Evolutionary conservation across 64 coral and sea anemone genomes (phyloP).

Genomic region (Acropora yongei): DNA sequence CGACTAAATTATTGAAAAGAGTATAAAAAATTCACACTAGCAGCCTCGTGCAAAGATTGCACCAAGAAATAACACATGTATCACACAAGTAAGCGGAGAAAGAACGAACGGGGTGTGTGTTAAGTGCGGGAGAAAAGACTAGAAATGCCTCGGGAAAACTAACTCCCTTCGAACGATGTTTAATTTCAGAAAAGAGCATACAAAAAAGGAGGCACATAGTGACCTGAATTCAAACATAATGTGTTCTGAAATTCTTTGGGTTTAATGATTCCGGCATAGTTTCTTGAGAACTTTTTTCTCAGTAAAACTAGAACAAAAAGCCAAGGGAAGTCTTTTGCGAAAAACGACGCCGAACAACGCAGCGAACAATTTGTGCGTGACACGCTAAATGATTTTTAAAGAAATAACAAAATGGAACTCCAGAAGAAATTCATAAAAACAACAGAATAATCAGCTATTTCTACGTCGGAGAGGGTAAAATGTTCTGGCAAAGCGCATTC

Average conservation of each 20-base stretch:
- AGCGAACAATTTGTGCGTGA: slow-evolving; percentile 18
- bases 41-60: not conserved
- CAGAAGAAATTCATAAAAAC: slow-evolving; percentile 15
- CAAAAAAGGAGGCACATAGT: not conserved
- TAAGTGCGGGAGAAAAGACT: not conserved
- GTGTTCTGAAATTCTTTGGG: not conserved
- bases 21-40: slow-evolving; percentile 24
- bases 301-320: not conserved
- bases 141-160: not conserved
- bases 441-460: slow-evolving; percentile 27
- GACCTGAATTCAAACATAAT: not conserved
- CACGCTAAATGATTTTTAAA: not conserved
- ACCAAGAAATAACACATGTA: not conserved
- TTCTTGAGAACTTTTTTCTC: not conserved
- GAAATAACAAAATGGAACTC: slow-evolving; percentile 34
- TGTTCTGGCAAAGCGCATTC: not conserved
- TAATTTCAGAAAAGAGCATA: not conserved
- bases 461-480: not conserved
- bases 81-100: not conserved
- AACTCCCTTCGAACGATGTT: not conserved
- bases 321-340: not conserved
- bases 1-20: slow-evolving; percentile 39
- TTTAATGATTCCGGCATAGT: not conserved
- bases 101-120: not conserved
- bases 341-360: not conserved